Conservation (phyloP, 2,888 invertebrate genomes). For the Seladonia tumulorum region DNA sequence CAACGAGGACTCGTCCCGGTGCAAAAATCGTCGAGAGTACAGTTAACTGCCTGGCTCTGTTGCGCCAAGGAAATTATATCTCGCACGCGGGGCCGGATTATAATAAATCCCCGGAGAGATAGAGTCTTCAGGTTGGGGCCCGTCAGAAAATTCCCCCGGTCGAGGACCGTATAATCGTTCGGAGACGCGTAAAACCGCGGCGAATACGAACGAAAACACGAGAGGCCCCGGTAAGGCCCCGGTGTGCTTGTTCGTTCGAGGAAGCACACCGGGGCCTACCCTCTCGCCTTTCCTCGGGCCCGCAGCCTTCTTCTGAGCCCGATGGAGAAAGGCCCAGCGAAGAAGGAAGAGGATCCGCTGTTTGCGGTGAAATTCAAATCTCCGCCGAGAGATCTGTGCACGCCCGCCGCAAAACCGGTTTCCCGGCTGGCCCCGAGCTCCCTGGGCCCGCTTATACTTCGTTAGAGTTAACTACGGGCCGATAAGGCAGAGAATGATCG, state of each 20-base stretch:
- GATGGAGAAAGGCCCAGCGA: slow-evolving; percentile 57
- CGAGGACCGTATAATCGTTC: slow-evolving; percentile 54
- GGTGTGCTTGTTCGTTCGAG: slow-evolving; percentile 14
- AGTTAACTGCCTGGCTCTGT: background rate
- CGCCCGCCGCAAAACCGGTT: slow-evolving; percentile 68
- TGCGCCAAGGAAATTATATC: background rate
- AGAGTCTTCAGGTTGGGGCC: slow-evolving; percentile 20
- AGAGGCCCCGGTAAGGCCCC: slow-evolving; percentile 4
- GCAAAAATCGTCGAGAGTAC: background rate
- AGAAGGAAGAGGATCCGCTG: slow-evolving; percentile 73
- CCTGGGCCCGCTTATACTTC: slow-evolving; percentile 41
- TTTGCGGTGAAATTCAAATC: slow-evolving; percentile 77
- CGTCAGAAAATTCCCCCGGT: slow-evolving; percentile 28
- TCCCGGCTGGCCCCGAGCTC: slow-evolving; percentile 19
- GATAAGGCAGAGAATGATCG: slow-evolving; percentile 65
- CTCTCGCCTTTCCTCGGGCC: slow-evolving; percentile 57
- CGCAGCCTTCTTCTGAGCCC: slow-evolving; percentile 32
- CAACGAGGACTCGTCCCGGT: background rate
- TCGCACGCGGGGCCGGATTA: background rate
- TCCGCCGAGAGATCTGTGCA: slow-evolving; percentile 65
- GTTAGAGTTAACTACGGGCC: slow-evolving; percentile 67
- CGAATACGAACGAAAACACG: slow-evolving; percentile 29
- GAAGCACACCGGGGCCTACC: slow-evolving; percentile 62
- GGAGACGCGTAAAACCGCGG: slow-evolving; percentile 52
- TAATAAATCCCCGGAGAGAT: slow-evolving; percentile 14